Percentiles rank a stretch among this genome's conserved stretches.
Evolutionary conservation across 1,140 invertebrate species (phyloP).

Genomic region (Periplaneta americana): DNA sequence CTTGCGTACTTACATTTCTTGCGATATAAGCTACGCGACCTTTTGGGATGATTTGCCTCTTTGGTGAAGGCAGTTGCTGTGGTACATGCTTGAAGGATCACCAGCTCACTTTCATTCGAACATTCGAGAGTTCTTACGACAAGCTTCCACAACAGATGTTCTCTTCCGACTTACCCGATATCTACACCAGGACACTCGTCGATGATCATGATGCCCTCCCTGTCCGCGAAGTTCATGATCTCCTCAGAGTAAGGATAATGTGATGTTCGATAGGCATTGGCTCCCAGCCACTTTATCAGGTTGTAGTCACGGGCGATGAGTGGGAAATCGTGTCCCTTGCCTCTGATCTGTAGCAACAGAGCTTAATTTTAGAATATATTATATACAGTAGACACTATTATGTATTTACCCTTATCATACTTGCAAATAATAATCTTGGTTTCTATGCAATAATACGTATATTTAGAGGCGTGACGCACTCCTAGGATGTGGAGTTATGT

Average conservation of each 20-base stretch:
- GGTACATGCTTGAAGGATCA: too few species aligned
- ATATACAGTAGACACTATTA: too few species aligned
- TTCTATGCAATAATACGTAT: too few species aligned
- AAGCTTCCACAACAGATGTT: background rate
- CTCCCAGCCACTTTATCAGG: constrained; percentile 58
- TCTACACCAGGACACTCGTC: constrained; percentile 54
- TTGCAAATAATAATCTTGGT: too few species aligned
- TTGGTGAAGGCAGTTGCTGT: too few species aligned
- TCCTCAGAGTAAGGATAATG: constrained; percentile 69
- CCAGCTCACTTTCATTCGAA: too few species aligned
- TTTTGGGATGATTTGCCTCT: too few species aligned
- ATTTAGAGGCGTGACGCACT: too few species aligned
- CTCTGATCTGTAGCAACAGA: constrained; percentile 39
- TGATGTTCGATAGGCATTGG: constrained; percentile 59
- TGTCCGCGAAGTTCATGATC: constrained; percentile 55
- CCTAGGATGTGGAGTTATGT: too few species aligned
- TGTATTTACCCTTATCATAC: too few species aligned
- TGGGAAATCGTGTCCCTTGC: constrained; percentile 49
- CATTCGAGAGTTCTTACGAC: too few species aligned
- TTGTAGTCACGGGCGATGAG: constrained; percentile 56
- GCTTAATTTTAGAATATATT: background rate
- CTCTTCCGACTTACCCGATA: background rate
- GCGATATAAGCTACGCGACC: background rate
- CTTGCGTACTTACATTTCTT: background rate
- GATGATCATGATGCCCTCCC: constrained; percentile 54